Base-by-base conservation (phyloP, 2,113 vertebrate genomes). In the Megaptera novaeangliae region DNA sequence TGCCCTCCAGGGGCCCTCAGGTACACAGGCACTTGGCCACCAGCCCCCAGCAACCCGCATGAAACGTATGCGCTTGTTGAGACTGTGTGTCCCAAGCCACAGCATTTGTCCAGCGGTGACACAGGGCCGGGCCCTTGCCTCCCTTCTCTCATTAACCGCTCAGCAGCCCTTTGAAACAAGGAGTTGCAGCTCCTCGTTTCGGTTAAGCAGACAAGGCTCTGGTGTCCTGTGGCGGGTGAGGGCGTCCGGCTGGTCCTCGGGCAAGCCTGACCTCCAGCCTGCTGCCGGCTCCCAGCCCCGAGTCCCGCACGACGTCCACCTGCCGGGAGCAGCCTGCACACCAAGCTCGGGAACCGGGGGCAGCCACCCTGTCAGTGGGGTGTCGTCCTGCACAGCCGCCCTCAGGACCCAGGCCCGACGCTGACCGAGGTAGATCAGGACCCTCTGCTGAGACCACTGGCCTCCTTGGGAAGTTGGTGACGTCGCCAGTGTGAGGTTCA, bases 231-330 rank as follows among this genome's bases (percentile, higher is more conserved):
- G 69, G 29, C 29, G 2, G 52, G 12, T 13, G 5, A 39, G 44
- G 23, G 10, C 15, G 0, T 14, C n/a, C 0, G 8, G 8, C n/a
- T 12, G 12, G 64, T 61, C 49, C 34, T 41, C 6, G 29, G 59
- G 41, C 17, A n/a, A 34, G 59, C 27, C 21, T 11, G 13, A 20
- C 34, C 68, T 82, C 39, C 3, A 31, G 49, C 71, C 1, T 9
- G 68, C 36, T 1, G 0, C n/a, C 6, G 57, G n/a, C 34, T 34
- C 25, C 18, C 27, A 12, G 6, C 52, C 55, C 27, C 46, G 36
- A 72, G 55, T 64, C 25, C 4, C 10, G n/a, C 59, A 59, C 0
- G 0, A 6, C 8, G 0, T 5, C 23, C 57, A 34, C 57, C 31
- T 25, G 13, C 64, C 8, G 3, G n/a, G 64, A 10, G 21, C 46